Evolutionary conservation across 2,888 invertebrate species (phyloP), one percentile per base, ranked within the genome.

Genomic region (Lepidocyrtoides sp.): DNA sequence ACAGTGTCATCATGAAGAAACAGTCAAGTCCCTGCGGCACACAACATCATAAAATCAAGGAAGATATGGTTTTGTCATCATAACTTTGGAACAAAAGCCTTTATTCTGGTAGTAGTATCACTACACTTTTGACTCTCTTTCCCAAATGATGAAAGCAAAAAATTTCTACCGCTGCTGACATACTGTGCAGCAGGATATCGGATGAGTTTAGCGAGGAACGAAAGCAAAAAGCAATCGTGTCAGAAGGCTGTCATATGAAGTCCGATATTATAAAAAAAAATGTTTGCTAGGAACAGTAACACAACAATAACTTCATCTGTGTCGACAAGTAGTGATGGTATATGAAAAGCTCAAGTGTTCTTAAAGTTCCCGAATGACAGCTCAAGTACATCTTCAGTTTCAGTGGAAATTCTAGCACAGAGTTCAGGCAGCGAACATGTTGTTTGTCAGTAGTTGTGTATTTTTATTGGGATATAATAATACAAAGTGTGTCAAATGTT

Each of bases 11-110:
- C 69, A 75, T 29, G 29, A 60, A n/a, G 48, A 48, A 69, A 41
- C n/a, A 26, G 60, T 75, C 63, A 77, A 81, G 44, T 88, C 88
- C 88, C 81, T 88, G n/a, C 44, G 63, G 57, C 60, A 44, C 51
- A 48, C 10, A 63, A 51, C 63, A n/a, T n/a, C n/a, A 29, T 51
- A 81, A 81, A 87, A 44, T 10, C 44, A 26, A 20, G 23, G 23
- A 32, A 79, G 63, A 86, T 63, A 69, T n/a, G n/a, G 60, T 72
- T 72, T 72, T 54, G 72, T 54, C 72, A n/a, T n/a, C n/a, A 54
- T 17, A 48, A 48, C 26, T 51, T 75, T 75, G 32, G 17, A 77
- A n/a, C 4, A 48, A 17, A 1, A 23, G 7, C 0, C n/a, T 17
- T 20, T 29, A 63, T 48, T 23, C 17, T 36, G 10, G 14, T 5